Percentiles rank a stretch among this genome's conserved stretches.
Evolutionary conservation across 2,797 vertebrate genomes (phyloP).

Genomic region (Channa striata): DNA sequence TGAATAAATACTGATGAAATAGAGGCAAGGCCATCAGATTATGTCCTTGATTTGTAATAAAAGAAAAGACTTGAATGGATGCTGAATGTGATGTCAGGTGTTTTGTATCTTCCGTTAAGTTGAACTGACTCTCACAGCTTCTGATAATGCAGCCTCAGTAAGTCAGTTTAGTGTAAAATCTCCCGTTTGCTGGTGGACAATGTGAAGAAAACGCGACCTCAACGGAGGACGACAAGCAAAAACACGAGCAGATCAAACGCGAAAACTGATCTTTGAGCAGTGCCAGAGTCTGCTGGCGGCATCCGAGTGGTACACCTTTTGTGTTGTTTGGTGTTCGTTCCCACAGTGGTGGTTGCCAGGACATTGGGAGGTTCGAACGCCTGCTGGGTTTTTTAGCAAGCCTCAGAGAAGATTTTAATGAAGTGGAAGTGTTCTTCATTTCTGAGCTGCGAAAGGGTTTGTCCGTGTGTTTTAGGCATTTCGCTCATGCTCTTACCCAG

Average conservation of each 20-base stretch:
- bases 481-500: no score
- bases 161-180: not conserved
- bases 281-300: not conserved
- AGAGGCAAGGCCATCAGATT: not conserved
- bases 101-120: not conserved
- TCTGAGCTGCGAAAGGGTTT: not conserved
- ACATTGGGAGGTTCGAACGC: not conserved
- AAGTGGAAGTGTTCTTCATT: not conserved
- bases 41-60: not conserved
- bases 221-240: not conserved
- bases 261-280: not conserved
- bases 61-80: not conserved
- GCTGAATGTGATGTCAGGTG: not conserved
- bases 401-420: conserved; percentile 17
- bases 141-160: not conserved
- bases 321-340: conserved; percentile 3
- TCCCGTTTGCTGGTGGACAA: not conserved
- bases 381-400: conserved; percentile 4
- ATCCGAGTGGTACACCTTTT: not conserved
- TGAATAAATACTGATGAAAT: conserved; percentile 7
- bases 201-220: not conserved
- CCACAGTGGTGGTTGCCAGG: not conserved
- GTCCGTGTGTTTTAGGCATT: no score
- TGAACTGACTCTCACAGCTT: not conserved
- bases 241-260: not conserved